A percentile compares a stretch with the other conserved stretches of the same genome.
These are phyloP conservation scores for Ostrea edulis DNA, from an alignment of 1,140 invertebrate species.

Conservation along the genomic window DNA sequence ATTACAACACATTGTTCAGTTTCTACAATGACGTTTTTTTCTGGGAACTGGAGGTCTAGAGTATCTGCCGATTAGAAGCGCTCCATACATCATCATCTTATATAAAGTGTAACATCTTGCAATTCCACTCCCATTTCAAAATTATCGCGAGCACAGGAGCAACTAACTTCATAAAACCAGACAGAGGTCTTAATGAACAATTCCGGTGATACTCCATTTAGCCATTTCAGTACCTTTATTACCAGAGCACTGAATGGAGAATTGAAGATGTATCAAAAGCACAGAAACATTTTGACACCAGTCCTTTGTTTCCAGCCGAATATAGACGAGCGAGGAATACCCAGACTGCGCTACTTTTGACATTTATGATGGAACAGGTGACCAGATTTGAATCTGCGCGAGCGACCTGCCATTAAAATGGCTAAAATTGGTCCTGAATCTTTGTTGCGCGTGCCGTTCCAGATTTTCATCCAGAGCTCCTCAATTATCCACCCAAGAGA, in stretches of 20 bases:
- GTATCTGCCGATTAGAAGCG: too few species aligned
- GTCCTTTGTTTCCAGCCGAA: conserved; percentile 1
- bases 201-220: neutral
- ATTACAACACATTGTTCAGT: too few species aligned
- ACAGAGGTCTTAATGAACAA: neutral
- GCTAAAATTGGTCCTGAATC: neutral
- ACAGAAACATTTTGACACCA: neutral
- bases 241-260: neutral
- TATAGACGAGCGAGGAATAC: neutral
- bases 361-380: conserved; percentile 24
- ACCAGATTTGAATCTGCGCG: conserved; percentile 3
- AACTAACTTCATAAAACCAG: too few species aligned
- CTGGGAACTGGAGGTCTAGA: too few species aligned
- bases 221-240: neutral
- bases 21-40: too few species aligned
- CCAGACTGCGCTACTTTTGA: neutral
- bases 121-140: too few species aligned
- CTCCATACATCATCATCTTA: too few species aligned
- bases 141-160: too few species aligned
- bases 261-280: neutral
- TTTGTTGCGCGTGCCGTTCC: conserved; percentile 24
- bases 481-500: neutral
- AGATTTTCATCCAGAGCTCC: neutral
- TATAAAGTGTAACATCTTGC: too few species aligned
- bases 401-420: conserved; percentile 8